A percentile compares a stretch with the other conserved stretches of the same genome.
Conservation (phyloP, 2,888 invertebrate species). For the Aelia acuminata region DNA sequence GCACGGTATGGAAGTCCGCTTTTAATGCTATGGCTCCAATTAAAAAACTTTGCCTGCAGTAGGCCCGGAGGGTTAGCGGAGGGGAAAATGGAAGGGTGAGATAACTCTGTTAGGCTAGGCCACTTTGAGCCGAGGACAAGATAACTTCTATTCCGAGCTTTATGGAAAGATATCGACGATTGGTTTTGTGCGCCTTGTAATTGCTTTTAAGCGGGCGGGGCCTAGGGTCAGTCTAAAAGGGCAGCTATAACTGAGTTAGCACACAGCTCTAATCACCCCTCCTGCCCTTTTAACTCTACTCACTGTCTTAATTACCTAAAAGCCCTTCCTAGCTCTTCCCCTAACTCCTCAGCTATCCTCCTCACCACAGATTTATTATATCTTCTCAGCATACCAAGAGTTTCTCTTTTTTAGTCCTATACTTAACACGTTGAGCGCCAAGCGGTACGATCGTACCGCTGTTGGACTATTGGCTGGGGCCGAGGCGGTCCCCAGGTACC, state of each 20-base stretch:
- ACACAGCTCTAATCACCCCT: slow-evolving; percentile 39
- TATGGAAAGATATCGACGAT: slow-evolving; percentile 50
- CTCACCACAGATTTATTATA: slow-evolving; percentile 20
- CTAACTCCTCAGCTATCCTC: slow-evolving; percentile 22
- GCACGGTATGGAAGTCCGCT: slow-evolving; percentile 3
- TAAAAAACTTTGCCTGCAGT: slow-evolving; percentile 11
- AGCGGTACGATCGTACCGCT: too few species aligned
- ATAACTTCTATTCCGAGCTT: slow-evolving; percentile 29
- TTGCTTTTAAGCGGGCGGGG: slow-evolving; percentile 35
- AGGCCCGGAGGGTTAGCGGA: slow-evolving; percentile 7
- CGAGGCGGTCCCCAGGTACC: too few species aligned
- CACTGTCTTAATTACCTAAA: slow-evolving; percentile 59
- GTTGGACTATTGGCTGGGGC: too few species aligned
- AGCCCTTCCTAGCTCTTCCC: slow-evolving; percentile 43
- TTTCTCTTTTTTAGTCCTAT: neutral
- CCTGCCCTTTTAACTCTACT: slow-evolving; percentile 52
- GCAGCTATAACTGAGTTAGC: slow-evolving; percentile 54
- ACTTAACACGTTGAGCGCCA: too few species aligned
- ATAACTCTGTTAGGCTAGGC: slow-evolving; percentile 28
- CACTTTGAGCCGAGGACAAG: slow-evolving; percentile 35
- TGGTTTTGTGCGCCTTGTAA: slow-evolving; percentile 43
- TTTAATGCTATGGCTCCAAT: neutral
- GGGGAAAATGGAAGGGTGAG: slow-evolving; percentile 14
- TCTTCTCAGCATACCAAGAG: neutral
- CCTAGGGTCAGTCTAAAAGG: slow-evolving; percentile 49